A percentile compares a stretch with the other conserved stretches of the same genome.
These are phyloP conservation scores for Cephus pygmeus DNA, from an alignment of 2,888 invertebrate genomes.

Conservation along the genomic window DNA sequence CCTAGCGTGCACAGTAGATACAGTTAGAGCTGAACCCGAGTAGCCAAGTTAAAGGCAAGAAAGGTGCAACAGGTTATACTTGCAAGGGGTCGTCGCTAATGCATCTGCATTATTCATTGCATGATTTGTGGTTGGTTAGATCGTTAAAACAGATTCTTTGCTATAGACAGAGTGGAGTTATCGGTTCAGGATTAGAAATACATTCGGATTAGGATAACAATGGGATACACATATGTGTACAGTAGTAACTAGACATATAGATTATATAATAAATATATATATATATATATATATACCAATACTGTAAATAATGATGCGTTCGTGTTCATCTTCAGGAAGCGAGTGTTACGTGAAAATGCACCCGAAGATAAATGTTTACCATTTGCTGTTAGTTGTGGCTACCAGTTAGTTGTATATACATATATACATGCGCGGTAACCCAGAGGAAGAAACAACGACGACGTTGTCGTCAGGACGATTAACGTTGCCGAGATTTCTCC, in stretches of 20 bases:
- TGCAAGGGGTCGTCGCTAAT: constrained; percentile 11
- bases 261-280: too few relatives aligned
- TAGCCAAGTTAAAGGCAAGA: constrained; percentile 44
- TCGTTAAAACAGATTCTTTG: neutral
- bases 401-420: neutral
- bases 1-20: neutral
- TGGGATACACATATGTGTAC: neutral
- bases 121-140: neutral
- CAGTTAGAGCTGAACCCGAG: neutral
- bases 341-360: neutral
- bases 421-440: neutral
- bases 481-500: neutral
- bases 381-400: neutral
- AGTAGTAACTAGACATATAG: neutral
- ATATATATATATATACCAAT: too few relatives aligned
- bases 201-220: neutral
- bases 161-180: neutral
- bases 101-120: neutral
- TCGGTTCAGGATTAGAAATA: neutral
- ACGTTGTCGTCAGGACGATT: neutral
- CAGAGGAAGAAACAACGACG: neutral
- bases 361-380: neutral
- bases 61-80: constrained; percentile 56
- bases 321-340: neutral
- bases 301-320: neutral